Evolutionary conservation across 2,888 invertebrate genomes (phyloP).

Genomic region (Parnassius mnemosyne): DNA sequence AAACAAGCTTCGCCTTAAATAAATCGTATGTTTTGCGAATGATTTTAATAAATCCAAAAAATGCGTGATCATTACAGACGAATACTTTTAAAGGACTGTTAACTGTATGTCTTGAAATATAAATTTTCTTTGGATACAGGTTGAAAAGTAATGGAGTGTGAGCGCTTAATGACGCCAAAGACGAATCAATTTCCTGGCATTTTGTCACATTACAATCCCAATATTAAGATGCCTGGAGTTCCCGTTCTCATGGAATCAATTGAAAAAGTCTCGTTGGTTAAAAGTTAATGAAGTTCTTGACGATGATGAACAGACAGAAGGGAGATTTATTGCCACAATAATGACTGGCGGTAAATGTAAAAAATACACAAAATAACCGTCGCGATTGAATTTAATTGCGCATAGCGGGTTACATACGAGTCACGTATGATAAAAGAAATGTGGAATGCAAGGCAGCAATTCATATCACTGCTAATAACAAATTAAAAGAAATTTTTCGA

Average conservation of each 20-base stretch:
- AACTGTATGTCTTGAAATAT: constrained; percentile 11
- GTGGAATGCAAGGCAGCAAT: constrained; percentile 29
- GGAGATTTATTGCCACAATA: constrained; percentile 70
- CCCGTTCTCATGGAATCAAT: constrained; percentile 55
- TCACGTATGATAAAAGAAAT: constrained; percentile 35
- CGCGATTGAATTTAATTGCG: constrained; percentile 42
- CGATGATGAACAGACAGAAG: constrained; percentile 55
- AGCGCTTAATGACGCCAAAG: constrained; percentile 33
- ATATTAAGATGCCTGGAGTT: constrained; percentile 57
- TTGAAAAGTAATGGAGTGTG: constrained; percentile 13
- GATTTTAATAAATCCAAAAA: constrained; percentile 20
- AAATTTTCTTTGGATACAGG: constrained; percentile 9
- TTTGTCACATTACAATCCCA: constrained; percentile 55
- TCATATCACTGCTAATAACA: constrained; percentile 32
- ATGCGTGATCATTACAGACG: constrained; percentile 13
- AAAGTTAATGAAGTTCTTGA: constrained; percentile 74
- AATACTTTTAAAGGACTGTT: constrained; percentile 5
- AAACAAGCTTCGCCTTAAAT: constrained; percentile 5
- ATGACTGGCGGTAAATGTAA: constrained; percentile 58
- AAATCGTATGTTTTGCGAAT: constrained; percentile 11
- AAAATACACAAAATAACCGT: constrained; percentile 45
- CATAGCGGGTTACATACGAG: constrained; percentile 32
- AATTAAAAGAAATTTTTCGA: constrained; percentile 31
- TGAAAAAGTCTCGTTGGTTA: constrained; percentile 58
- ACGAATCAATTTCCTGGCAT: constrained; percentile 54